Evolutionary conservation across 2,797 vertebrate species (phyloP), one percentile per base, ranked within the genome.

Genomic region (Malurus leucopterus): DNA sequence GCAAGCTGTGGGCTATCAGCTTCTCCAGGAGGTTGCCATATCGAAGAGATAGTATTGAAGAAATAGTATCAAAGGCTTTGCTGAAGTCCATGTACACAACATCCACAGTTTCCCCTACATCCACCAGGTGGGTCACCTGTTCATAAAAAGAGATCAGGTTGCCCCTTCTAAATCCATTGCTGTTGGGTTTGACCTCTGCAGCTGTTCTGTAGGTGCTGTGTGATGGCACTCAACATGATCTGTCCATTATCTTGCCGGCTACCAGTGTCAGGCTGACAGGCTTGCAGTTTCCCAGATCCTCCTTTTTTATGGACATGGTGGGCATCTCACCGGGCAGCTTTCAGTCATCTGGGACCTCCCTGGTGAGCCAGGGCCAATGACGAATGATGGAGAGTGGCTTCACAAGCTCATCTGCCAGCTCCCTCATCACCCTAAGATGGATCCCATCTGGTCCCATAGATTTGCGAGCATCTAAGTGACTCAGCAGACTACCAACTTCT

Each of bases 161-260:
- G 9, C 7, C 13, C 11, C 19, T 57, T 18, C n/a, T 36, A 44
- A 73, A 51, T 6, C 30, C 0, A 0, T 58, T 58, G 13, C 46
- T 58, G 21, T 27, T 59, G n/a, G 27, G 14, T 36, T 38, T 61
- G 40, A 74, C 65, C 13, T 36, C 46, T 13, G 13, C 2, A 7
- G 38, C 7, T 4, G 3, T 32, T 20, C 27, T 27, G 4, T 32
- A 51, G 15, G 44, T 43, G 18, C 27, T 1, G 2, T 0, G 0
- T 24, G 11, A 21, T 29, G 7, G 6, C 46, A 51, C 15, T 51
- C 38, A 65, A 20, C 18, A 23, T 4, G 4, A 11, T 73, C 27
- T 51, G 23, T 51, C 51, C 32, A 44, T 44, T 38, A 38, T 23
- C 22, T 38, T 51, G 15, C 38, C 2, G 2, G 19, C 13, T 23